phyloP scores from a whole-genome alignment of 2,113 vertebrate genomes.

The Leucoraja erinaceus region DNA sequence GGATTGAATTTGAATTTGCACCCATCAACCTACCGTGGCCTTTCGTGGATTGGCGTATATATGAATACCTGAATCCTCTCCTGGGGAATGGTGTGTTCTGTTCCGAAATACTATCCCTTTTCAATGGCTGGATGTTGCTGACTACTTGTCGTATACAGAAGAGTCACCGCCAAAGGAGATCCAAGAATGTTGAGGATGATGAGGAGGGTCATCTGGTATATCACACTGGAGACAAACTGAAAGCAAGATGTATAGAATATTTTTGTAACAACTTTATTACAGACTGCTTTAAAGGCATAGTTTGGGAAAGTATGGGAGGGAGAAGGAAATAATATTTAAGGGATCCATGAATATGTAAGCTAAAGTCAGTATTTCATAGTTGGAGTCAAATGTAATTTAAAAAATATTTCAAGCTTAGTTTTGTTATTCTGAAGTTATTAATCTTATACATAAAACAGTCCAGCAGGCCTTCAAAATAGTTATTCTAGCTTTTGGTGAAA shows the following conservation, averaged over 20 bases:
- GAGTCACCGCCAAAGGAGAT: slow-evolving; percentile 84
- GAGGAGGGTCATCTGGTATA: slow-evolving; percentile 97
- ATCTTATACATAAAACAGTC: not conserved
- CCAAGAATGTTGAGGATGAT: slow-evolving; percentile 94
- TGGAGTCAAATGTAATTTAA: slow-evolving; percentile 23
- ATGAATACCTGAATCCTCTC: slow-evolving; percentile 83
- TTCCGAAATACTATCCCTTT: slow-evolving; percentile 72
- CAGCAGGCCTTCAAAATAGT: slow-evolving; percentile 25
- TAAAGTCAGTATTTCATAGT: not conserved
- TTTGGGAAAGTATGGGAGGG: slow-evolving; percentile 38
- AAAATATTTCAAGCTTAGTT: not conserved
- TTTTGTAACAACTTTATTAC: slow-evolving; percentile 71
- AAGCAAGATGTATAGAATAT: slow-evolving; percentile 91
- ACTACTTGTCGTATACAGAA: slow-evolving; percentile 82
- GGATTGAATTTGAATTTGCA: slow-evolving; percentile 99
- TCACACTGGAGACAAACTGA: slow-evolving; percentile 95
- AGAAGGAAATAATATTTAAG: not conserved
- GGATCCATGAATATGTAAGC: slow-evolving; percentile 10
- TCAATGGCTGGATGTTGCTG: slow-evolving; percentile 67
- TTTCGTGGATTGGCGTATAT: slow-evolving; percentile 74
- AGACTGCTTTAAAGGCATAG: slow-evolving; percentile 55
- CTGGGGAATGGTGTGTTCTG: slow-evolving; percentile 86
- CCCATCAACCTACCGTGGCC: slow-evolving; percentile 85
- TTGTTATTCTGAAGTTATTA: slow-evolving; percentile 20
- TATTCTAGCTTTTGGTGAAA: slow-evolving; percentile 26